phyloP scores from a whole-genome alignment of 2,888 invertebrate species.

The Ichneumoninae sp. region DNA sequence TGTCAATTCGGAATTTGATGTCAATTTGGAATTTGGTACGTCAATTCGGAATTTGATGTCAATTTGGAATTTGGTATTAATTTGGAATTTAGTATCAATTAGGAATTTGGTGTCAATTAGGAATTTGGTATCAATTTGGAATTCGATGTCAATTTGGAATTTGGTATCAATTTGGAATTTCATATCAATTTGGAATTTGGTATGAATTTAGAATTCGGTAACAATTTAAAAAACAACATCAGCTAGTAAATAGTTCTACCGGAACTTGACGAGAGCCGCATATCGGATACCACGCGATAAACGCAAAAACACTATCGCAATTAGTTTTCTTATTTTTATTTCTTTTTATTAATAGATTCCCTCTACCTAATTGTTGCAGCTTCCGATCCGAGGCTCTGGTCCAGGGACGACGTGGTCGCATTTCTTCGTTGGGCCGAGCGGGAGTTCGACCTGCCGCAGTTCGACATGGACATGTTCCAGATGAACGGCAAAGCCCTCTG shows the following conservation, averaged over 20 bases:
- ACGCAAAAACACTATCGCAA: background rate
- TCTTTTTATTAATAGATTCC: background rate
- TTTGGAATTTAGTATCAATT: background rate
- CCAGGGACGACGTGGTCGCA: conserved; percentile 93
- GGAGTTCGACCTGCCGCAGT: conserved; percentile 95
- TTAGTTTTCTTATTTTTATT: background rate
- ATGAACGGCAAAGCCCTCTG: conserved; percentile 99
- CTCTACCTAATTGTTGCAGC: conserved; percentile 83
- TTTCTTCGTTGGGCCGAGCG: conserved; percentile 96
- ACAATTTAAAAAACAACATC: background rate
- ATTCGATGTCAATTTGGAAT: background rate
- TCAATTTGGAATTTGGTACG: too few relatives aligned
- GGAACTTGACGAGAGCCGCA: background rate
- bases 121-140: too few relatives aligned
- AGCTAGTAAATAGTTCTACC: background rate
- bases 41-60: too few relatives aligned
- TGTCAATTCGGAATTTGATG: too few relatives aligned
- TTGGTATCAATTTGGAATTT: too few relatives aligned
- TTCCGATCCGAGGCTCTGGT: conserved; percentile 95
- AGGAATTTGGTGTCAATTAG: too few relatives aligned
- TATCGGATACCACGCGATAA: background rate
- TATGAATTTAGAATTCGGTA: background rate
- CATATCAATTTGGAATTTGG: background rate
- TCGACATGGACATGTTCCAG: conserved; percentile 97
- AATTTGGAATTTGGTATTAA: too few relatives aligned